A percentile compares a stretch with the other conserved stretches of the same genome.
Evolutionary conservation across 2,797 vertebrate species (phyloP).

Genomic region (Atherinosoma microstoma): DNA sequence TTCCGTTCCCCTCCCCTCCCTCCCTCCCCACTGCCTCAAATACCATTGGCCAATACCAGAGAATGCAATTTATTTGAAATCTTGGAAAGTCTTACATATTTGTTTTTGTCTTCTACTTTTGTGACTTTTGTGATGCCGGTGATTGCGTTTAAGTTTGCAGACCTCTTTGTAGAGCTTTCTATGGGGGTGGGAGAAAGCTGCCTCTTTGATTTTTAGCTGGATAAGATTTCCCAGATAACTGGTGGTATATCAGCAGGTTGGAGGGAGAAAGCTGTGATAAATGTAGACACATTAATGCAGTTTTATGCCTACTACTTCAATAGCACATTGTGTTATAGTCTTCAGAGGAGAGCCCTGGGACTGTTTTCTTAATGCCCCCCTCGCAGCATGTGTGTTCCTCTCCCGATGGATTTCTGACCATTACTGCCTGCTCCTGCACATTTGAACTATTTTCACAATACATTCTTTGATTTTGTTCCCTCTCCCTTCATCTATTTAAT

Average conservation of each 20-base stretch:
- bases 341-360: background rate
- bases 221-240: background rate
- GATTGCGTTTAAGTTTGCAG: slow-evolving; percentile 23
- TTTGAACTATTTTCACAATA: background rate
- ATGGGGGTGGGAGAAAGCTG: slow-evolving; percentile 1
- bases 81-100: slow-evolving; percentile 60
- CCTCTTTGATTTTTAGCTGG: slow-evolving; percentile 4
- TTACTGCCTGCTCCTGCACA: background rate
- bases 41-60: slow-evolving; percentile 24
- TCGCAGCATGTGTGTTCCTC: background rate
- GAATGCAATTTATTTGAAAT: slow-evolving; percentile 65
- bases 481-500: background rate
- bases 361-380: background rate
- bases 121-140: slow-evolving; percentile 24
- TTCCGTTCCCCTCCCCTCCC: slow-evolving; percentile 11
- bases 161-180: slow-evolving; percentile 25
- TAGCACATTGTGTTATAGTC: background rate
- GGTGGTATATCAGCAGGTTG: background rate
- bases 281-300: slow-evolving; percentile 3
- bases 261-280: slow-evolving; percentile 2
- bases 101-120: slow-evolving; percentile 40
- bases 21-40: slow-evolving; percentile 29
- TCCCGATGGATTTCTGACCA: background rate
- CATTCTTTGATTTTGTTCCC: background rate
- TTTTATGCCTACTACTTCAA: background rate